These are phyloP conservation scores for Syrista parreyssii DNA, from an alignment of 2,888 invertebrate genomes.

Conservation along the genomic window DNA sequence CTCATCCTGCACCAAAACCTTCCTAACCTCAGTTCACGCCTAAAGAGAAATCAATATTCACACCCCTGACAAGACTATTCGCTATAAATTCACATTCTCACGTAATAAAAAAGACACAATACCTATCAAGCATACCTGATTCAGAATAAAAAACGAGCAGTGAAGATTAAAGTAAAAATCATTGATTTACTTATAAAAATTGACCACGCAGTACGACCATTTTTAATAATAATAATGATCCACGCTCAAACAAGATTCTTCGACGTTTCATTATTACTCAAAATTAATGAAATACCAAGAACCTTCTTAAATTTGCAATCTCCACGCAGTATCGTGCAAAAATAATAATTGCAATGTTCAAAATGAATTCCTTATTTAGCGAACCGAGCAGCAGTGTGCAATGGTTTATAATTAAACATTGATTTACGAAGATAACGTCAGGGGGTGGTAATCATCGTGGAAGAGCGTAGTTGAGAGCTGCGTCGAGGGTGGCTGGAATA, in stretches of 20 bases:
- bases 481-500: neutral
- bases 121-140: neutral
- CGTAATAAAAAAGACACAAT: too few species aligned
- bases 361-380: neutral
- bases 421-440: conserved; percentile 32
- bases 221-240: neutral
- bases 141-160: neutral
- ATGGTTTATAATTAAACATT: conserved; percentile 37
- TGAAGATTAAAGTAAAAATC: too few species aligned
- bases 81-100: too few species aligned
- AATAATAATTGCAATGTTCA: neutral
- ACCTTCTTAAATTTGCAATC: neutral
- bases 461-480: neutral
- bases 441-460: neutral
- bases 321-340: neutral
- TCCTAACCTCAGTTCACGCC: neutral
- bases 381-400: neutral
- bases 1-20: neutral
- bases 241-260: neutral
- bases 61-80: too few species aligned
- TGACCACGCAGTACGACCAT: neutral
- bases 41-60: neutral
- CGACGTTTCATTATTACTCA: neutral
- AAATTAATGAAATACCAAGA: neutral
- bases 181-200: neutral